Base-by-base conservation (phyloP, 2,797 vertebrate species). In the Pitangus sulphuratus region DNA sequence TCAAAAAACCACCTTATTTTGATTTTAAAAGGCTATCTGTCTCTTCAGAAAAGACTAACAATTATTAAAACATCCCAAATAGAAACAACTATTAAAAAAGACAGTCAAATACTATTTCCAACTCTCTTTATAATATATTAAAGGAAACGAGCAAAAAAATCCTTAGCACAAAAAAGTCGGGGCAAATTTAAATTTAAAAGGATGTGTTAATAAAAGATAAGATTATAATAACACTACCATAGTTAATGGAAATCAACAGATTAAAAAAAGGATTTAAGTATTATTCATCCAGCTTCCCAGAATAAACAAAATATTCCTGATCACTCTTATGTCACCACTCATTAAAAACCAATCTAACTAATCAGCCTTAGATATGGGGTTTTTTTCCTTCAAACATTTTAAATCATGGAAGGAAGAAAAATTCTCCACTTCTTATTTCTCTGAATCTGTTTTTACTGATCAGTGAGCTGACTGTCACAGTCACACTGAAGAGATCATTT, bases 41-140 rank as follows among this genome's bases (percentile, higher is more conserved):
- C 74, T 92, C 72, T 92, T 77, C 44, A 76, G 64, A 74, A 64
- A 92, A 93, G 21, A 72, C 24, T 61, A 85, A 89, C 69, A 84
- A 84, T 39, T 84, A 78, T 51, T 37, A 64, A 90, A 96, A 78
- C 2, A 61, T 18, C 7, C 24, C n/a, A 60, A 76, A 82, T 8
- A 84, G 71, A 83, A 90, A 84, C 12, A 87, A 85, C 64, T 7
- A 78, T 5, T 54, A 10, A 62, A 77, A 84, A 62, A 39, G 31
- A 50, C n/a, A 70, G 33, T 24, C 39, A 70, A 78, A 75, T 11
- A 31, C 7, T 62, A 39, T 53, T 85, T 74, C 44, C 40, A 92
- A 39, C 10, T 66, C 21, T 75, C 47, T 68, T 90, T 65, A 39
- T 8, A 87, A 65, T 22, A 74, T 30, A 69, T 15, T 42, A 53